These are phyloP conservation scores for Zaprionus capensis DNA, from an alignment of 1,140 invertebrate species.

Conservation along the genomic window DNA sequence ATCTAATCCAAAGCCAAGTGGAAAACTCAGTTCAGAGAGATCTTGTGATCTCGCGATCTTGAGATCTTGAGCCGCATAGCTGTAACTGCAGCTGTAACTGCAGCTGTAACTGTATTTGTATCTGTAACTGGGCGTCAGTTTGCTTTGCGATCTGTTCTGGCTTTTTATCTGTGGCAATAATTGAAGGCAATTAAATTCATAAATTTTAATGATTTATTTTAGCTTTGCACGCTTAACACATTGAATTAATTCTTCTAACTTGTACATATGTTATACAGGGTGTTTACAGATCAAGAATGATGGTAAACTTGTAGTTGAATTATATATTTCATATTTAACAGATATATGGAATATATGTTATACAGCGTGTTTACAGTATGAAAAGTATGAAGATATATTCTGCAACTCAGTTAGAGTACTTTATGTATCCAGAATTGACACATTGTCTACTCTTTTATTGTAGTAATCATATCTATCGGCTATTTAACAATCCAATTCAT, in stretches of 20 bases:
- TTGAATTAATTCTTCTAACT: conserved; percentile 58
- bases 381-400: background rate
- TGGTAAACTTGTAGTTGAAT: background rate
- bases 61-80: conserved; percentile 14
- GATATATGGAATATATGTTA: no score
- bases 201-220: conserved; percentile 83
- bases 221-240: conserved; percentile 60
- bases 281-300: conserved; percentile 27
- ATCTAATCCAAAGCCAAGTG: conserved; percentile 28
- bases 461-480: no score
- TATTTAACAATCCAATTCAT: no score
- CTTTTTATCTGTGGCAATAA: conserved; percentile 73
- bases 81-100: conserved; percentile 17
- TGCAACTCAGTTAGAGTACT: background rate
- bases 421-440: no score
- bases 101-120: conserved; percentile 31
- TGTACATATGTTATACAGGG: conserved; percentile 42
- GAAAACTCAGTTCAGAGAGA: conserved; percentile 13
- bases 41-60: conserved; percentile 41
- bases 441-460: no score
- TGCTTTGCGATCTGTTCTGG: conserved; percentile 25
- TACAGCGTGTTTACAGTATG: no score
- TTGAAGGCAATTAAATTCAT: conserved; percentile 80
- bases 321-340: no score
- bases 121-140: conserved; percentile 24